Percentiles rank a stretch among this genome's conserved stretches.
Conservation (phyloP, 2,888 invertebrate species). For the Neoaliturus tenellus region DNA sequence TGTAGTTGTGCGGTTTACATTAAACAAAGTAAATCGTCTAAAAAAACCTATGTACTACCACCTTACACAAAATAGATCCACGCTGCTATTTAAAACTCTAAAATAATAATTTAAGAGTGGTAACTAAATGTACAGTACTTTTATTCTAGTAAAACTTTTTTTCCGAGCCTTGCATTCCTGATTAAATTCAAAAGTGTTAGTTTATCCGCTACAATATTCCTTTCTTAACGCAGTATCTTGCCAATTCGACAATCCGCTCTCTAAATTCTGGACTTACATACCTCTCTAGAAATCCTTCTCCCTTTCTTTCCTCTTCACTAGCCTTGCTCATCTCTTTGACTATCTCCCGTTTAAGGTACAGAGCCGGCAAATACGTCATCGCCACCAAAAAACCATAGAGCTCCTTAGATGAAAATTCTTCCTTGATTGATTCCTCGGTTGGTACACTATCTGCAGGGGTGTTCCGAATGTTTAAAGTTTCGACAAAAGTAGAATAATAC, state of each 20-base stretch:
- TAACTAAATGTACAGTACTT: too few species aligned
- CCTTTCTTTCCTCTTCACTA: background rate
- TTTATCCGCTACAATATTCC: background rate
- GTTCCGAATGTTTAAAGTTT: background rate
- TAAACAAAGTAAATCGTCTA: too few species aligned
- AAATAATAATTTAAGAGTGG: too few species aligned
- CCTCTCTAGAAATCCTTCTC: background rate
- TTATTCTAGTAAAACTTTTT: too few species aligned
- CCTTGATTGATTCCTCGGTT: background rate
- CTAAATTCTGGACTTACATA: background rate
- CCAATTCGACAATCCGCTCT: background rate
- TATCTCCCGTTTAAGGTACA: background rate
- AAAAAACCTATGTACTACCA: too few species aligned
- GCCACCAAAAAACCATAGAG: conserved; percentile 31
- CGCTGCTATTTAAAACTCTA: too few species aligned
- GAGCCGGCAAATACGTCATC: conserved; percentile 13
- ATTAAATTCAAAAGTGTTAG: too few species aligned
- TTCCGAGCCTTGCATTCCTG: too few species aligned
- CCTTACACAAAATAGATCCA: too few species aligned
- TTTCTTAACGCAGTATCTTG: background rate
- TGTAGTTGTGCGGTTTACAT: too few species aligned
- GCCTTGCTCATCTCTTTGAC: background rate
- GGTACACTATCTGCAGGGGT: background rate
- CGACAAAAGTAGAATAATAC: background rate
- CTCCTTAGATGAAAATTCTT: conserved; percentile 27